A percentile compares a stretch with the other conserved stretches of the same genome.
phyloP scores from a whole-genome alignment of 2,888 invertebrate genomes.

The Linyphia triangularis region DNA sequence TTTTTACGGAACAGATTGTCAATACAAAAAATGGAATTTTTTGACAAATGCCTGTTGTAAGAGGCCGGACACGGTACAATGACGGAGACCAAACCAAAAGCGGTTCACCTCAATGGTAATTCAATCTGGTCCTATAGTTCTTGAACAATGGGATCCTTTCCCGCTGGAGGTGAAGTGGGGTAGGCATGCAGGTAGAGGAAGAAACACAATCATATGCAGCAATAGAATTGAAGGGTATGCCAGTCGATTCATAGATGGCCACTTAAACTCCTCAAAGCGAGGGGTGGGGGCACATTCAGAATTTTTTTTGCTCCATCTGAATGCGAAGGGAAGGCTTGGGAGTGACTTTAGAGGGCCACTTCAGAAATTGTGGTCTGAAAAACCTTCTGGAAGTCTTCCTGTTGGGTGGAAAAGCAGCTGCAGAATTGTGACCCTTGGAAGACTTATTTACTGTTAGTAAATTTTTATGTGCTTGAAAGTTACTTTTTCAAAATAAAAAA shows the following conservation, averaged over 20 bases:
- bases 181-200: slow-evolving; percentile 35
- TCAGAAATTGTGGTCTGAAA: slow-evolving; percentile 32
- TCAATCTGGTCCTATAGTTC: slow-evolving; percentile 34
- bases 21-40: background rate
- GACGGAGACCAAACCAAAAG: slow-evolving; percentile 29
- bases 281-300: slow-evolving; percentile 9
- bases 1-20: background rate
- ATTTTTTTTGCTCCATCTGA: slow-evolving; percentile 34
- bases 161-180: slow-evolving; percentile 16
- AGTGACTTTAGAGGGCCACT: slow-evolving; percentile 65
- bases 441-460: too few species aligned
- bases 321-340: background rate
- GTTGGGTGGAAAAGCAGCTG: slow-evolving; percentile 36
- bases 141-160: slow-evolving; percentile 44
- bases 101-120: slow-evolving; percentile 41
- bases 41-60: background rate
- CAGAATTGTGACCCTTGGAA: too few species aligned
- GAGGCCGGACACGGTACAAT: background rate
- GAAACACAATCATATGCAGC: slow-evolving; percentile 22
- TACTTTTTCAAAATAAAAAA: too few species aligned
- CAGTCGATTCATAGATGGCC: slow-evolving; percentile 63
- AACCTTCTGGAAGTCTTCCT: slow-evolving; percentile 34
- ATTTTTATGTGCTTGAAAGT: too few species aligned
- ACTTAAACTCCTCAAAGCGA: slow-evolving; percentile 44
- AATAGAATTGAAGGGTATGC: slow-evolving; percentile 29